Evolutionary conservation across 2,113 vertebrate genomes (phyloP).

Genomic region (Tachycineta bicolor): DNA sequence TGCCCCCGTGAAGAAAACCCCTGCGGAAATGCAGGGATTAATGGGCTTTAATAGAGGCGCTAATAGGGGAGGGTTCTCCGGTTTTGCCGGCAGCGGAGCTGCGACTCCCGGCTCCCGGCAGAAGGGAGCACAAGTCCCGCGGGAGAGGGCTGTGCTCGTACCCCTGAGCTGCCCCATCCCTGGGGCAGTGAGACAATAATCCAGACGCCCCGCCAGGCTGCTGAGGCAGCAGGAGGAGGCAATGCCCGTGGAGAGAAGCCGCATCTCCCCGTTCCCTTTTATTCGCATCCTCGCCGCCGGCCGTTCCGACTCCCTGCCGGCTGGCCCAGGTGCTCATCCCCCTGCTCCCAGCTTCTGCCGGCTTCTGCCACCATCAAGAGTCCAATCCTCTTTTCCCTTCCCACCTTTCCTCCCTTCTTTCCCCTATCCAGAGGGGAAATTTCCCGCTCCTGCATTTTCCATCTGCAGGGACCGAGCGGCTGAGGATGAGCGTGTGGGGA

Average conservation of each 20-base stretch:
- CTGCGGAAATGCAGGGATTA: constrained; percentile 34
- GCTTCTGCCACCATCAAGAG: fast-evolving
- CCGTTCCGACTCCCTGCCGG: not conserved
- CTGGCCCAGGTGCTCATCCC: not conserved
- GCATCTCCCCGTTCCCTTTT: not conserved
- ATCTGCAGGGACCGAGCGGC: not conserved
- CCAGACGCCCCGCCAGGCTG: not conserved
- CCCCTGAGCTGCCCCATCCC: not conserved
- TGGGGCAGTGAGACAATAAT: not conserved
- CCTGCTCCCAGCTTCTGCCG: not conserved
- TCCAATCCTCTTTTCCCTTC: fast-evolving
- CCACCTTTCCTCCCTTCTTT: not conserved
- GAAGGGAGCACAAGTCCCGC: not conserved
- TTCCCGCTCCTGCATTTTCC: not conserved
- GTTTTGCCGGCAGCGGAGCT: not conserved
- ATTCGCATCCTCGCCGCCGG: not conserved
- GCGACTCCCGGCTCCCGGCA: not conserved
- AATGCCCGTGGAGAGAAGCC: not conserved
- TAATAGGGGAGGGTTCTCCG: constrained; percentile 4
- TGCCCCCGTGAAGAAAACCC: not conserved
- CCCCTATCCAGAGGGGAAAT: not conserved
- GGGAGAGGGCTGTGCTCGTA: fast-evolving
- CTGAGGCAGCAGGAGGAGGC: not conserved
- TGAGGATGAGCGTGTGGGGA: not conserved
- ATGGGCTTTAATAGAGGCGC: constrained; percentile 22